Conservation (phyloP, 1,140 invertebrate genomes). For the Cydia splendana region DNA sequence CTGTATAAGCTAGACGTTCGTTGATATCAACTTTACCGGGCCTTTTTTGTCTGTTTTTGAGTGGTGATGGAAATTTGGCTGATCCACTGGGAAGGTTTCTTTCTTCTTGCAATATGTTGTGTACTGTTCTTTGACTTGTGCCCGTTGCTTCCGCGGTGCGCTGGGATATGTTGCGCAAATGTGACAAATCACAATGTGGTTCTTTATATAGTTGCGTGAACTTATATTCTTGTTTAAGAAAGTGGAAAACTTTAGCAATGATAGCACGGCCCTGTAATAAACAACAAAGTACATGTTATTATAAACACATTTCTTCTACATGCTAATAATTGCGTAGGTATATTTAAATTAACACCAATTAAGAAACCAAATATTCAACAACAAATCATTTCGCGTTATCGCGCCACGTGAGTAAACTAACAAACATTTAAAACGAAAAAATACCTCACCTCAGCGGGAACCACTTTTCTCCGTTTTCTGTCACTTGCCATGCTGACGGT, state of each 20-base stretch:
- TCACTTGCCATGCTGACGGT: conserved; percentile 35
- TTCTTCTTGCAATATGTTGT: conserved; percentile 17
- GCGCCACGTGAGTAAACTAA: no score
- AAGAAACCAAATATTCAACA: no score
- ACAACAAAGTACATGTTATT: background rate
- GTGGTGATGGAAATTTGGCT: background rate
- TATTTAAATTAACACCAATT: no score
- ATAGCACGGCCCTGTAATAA: conserved; percentile 24
- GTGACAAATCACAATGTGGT: conserved; percentile 25
- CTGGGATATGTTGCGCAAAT: conserved; percentile 13
- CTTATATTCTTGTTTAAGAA: conserved; percentile 26
- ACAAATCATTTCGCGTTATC: no score
- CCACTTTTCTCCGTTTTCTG: conserved; percentile 1
- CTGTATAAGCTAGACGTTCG: background rate
- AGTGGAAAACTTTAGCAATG: conserved; percentile 34
- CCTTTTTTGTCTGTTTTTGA: conserved; percentile 12
- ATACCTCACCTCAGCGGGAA: conserved; percentile 32
- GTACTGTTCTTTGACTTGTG: background rate
- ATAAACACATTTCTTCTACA: no score
- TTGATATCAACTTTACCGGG: conserved; percentile 15
- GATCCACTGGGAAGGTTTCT: background rate
- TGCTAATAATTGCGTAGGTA: no score
- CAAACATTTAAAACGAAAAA: background rate
- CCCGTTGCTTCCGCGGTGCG: conserved; percentile 8
- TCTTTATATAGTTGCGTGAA: conserved; percentile 11